Percentiles rank a stretch among this genome's conserved stretches.
phyloP scores from a whole-genome alignment of 2,888 invertebrate species.

The Leptinotarsa peninsularis region DNA sequence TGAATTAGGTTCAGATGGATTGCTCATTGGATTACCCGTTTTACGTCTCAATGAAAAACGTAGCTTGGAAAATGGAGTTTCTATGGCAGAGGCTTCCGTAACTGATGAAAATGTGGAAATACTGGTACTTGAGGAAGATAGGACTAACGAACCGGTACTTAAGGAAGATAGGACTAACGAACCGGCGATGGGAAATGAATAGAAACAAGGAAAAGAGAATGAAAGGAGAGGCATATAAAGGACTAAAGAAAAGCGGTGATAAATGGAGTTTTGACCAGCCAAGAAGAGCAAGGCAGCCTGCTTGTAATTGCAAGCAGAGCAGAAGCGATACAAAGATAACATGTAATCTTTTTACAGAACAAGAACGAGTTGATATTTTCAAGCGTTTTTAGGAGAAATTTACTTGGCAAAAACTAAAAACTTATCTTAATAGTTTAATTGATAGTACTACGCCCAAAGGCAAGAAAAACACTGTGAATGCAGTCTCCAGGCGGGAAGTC shows the following conservation, averaged over 20 bases:
- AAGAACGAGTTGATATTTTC: slow-evolving; percentile 21
- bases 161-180: neutral
- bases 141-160: neutral
- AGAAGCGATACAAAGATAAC: slow-evolving; percentile 15
- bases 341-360: slow-evolving; percentile 22
- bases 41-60: neutral
- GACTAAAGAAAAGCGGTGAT: slow-evolving; percentile 19
- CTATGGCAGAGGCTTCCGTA: neutral
- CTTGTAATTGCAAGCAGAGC: slow-evolving; percentile 27
- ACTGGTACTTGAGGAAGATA: neutral
- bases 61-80: neutral
- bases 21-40: neutral
- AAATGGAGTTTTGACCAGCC: slow-evolving; percentile 9
- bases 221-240: slow-evolving; percentile 22
- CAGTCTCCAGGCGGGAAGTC: slow-evolving; percentile 10
- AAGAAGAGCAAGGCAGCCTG: slow-evolving; percentile 9
- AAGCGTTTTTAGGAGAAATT: neutral
- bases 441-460: slow-evolving; percentile 14
- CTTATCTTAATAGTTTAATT: slow-evolving; percentile 1
- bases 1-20: neutral
- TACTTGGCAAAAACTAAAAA: neutral
- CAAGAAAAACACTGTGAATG: slow-evolving; percentile 17
- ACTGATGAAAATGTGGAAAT: neutral
- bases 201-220: slow-evolving; percentile 19
- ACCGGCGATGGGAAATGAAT: slow-evolving; percentile 14